Percentiles rank a stretch among this genome's conserved stretches.
phyloP scores from a whole-genome alignment of 37 sponge, comb jelly and placozoan genomes.

The Haliclona indistincta region DNA sequence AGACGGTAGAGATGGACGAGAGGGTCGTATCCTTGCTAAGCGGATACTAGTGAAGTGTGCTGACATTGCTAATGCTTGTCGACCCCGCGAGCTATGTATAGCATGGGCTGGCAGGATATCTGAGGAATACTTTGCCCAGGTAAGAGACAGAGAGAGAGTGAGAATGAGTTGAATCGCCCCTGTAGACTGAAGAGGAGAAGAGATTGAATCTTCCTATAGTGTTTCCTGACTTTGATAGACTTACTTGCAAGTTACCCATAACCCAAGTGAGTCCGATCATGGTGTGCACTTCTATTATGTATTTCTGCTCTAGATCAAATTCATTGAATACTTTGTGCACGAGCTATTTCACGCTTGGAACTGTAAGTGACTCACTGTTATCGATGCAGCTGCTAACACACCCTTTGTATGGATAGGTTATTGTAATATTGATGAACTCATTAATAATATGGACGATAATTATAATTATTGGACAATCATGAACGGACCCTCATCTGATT shows the following conservation, averaged over 20 bases:
- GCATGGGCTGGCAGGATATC: constrained; percentile 82
- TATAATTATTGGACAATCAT: too few species aligned
- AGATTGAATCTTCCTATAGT: constrained; percentile 56
- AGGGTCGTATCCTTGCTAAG: constrained; percentile 47
- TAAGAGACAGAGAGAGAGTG: too few species aligned
- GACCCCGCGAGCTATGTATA: constrained; percentile 59
- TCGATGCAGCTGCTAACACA: too few species aligned
- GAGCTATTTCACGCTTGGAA: constrained; percentile 85
- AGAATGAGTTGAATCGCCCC: too few species aligned
- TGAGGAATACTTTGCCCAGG: constrained; percentile 86
- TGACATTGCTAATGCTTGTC: constrained; percentile 82
- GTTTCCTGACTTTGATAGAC: constrained; percentile 81
- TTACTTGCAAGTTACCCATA: constrained; percentile 72
- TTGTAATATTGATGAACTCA: too few species aligned
- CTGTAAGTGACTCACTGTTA: constrained; percentile 71
- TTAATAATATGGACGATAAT: too few species aligned
- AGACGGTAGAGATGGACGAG: constrained; percentile 47
- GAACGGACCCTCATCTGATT: too few species aligned
- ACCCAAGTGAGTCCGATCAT: constrained; percentile 57
- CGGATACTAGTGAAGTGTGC: constrained; percentile 88
- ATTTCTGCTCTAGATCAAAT: constrained; percentile 48
- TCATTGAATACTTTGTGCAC: constrained; percentile 82
- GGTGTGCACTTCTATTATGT: not conserved
- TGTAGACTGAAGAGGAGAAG: constrained; percentile 85
- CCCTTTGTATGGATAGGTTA: too few species aligned